phyloP scores from a whole-genome alignment of 2,797 vertebrate species.

The Hyperoplus lanceolatus region DNA sequence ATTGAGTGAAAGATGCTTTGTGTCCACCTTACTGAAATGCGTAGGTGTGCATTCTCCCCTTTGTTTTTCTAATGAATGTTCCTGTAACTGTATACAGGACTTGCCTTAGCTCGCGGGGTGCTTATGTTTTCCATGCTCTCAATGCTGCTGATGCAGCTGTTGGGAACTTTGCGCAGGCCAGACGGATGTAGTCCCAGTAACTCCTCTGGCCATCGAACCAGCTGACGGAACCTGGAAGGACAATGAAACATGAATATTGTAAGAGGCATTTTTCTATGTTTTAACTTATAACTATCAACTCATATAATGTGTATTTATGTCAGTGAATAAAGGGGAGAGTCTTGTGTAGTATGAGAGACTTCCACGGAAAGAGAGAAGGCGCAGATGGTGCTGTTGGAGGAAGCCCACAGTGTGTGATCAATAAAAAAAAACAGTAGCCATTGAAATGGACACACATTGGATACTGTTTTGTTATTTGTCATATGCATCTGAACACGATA shows the following conservation, averaged over 20 bases:
- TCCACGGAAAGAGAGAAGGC: not conserved
- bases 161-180: constrained; percentile 96
- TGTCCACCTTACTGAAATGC: not conserved
- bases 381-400: not conserved
- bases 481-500: not conserved
- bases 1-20: not conserved
- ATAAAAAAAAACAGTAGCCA: not conserved
- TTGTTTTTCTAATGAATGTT: not conserved
- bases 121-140: constrained; percentile 99
- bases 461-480: not conserved
- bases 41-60: not conserved
- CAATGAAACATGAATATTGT: not conserved
- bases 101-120: constrained; percentile 95
- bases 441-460: not conserved
- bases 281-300: not conserved
- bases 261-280: not conserved
- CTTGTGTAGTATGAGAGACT: not conserved
- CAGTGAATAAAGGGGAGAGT: not conserved
- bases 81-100: constrained; percentile 17
- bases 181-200: constrained; percentile 97
- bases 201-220: constrained; percentile 98
- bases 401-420: not conserved
- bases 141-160: constrained; percentile 98
- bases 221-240: constrained; percentile 89
- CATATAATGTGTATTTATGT: not conserved